A percentile compares a stretch with the other conserved stretches of the same genome.
These are phyloP conservation scores for Sitobion miscanthi DNA, from an alignment of 1,140 invertebrate genomes.

Conservation along the genomic window DNA sequence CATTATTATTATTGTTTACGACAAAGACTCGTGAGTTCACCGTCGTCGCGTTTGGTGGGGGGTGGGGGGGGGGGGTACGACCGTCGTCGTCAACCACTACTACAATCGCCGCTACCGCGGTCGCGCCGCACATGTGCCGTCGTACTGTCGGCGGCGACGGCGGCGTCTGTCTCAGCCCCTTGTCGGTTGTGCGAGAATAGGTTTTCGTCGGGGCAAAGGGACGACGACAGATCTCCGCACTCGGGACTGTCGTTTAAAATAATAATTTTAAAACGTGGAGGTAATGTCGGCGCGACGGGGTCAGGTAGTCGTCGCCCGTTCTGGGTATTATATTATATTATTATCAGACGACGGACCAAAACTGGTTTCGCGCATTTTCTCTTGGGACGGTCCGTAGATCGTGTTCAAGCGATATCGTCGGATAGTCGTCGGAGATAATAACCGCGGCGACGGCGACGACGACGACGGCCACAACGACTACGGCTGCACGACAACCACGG, in stretches of 20 bases:
- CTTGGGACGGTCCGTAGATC: background rate
- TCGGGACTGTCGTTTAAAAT: background rate
- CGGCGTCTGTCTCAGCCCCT: background rate
- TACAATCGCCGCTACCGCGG: background rate
- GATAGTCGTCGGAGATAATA: background rate
- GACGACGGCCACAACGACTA: background rate
- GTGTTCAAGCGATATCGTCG: background rate
- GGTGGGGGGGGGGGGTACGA: background rate
- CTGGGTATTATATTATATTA: no score
- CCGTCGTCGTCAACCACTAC: background rate
- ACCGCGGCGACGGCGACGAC: no score
- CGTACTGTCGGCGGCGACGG: background rate
- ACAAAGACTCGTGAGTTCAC: background rate
- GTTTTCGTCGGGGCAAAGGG: background rate
- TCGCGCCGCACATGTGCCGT: background rate
- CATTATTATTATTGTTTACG: background rate
- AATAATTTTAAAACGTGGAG: background rate
- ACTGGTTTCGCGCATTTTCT: conserved; percentile 21
- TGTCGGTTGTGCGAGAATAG: background rate
- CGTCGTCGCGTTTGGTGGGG: background rate
- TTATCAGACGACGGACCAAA: background rate
- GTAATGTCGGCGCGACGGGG: background rate
- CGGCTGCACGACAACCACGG: background rate
- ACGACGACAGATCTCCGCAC: no score
- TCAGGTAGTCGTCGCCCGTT: background rate